Percentiles rank a stretch among this genome's conserved stretches.
These are phyloP conservation scores for Paedocypris micromegethes DNA, from an alignment of 2,797 vertebrate genomes.

Conservation along the genomic window DNA sequence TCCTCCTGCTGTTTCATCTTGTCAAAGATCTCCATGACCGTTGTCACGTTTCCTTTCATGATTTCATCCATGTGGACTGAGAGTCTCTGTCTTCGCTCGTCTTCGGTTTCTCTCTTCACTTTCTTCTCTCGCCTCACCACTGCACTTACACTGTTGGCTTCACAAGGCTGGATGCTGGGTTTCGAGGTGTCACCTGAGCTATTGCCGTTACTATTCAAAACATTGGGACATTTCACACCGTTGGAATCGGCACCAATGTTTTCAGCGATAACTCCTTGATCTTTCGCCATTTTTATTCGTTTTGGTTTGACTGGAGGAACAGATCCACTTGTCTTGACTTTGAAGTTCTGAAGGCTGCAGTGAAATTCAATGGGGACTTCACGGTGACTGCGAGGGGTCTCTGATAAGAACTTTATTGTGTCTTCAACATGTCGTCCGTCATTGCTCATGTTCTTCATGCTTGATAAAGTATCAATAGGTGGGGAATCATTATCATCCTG, in stretches of 20 bases:
- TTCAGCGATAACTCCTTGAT: conserved; percentile 32
- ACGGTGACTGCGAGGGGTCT: conserved; percentile 38
- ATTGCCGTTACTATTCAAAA: background rate
- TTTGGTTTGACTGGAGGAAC: conserved; percentile 63
- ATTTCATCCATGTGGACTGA: conserved; percentile 89
- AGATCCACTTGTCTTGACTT: conserved; percentile 46
- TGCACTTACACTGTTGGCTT: conserved; percentile 36
- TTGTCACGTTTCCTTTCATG: conserved; percentile 77
- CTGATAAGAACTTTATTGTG: conserved; percentile 22
- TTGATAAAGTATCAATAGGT: background rate
- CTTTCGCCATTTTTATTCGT: conserved; percentile 61
- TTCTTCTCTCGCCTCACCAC: conserved; percentile 69
- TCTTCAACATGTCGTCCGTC: conserved; percentile 42
- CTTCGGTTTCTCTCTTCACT: conserved; percentile 66
- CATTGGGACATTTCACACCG: conserved; percentile 1
- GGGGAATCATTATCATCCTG: background rate
- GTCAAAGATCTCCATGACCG: conserved; percentile 79
- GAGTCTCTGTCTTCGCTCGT: conserved; percentile 75
- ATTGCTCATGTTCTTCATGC: conserved; percentile 36
- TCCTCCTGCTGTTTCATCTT: conserved; percentile 79
- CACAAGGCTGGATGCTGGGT: too few species aligned
- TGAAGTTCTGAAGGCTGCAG: conserved; percentile 55
- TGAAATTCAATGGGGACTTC: conserved; percentile 56
- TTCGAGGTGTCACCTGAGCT: too few species aligned
- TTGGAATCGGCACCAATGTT: conserved; percentile 22